Percentiles rank a stretch among this genome's conserved stretches.
Evolutionary conservation across 2,797 vertebrate species (phyloP).

Genomic region (Phylloscopus collybita): DNA sequence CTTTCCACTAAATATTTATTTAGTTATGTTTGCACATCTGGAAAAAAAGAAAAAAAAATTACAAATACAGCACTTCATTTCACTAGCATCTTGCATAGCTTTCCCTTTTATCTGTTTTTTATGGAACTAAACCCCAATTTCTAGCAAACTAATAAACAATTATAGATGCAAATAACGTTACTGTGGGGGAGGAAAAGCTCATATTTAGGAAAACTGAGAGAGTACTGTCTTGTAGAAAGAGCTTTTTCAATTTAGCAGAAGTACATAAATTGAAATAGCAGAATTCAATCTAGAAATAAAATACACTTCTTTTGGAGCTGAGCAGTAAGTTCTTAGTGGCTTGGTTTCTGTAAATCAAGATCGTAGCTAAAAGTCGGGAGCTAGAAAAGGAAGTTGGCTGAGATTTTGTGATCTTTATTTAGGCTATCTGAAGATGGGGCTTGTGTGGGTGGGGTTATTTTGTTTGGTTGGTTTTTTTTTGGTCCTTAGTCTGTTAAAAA

Average conservation of each 20-base stretch:
- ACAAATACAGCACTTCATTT: neutral
- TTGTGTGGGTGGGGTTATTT: neutral
- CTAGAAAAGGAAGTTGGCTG: neutral
- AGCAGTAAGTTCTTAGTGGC: neutral
- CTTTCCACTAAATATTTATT: slow-evolving; percentile 35
- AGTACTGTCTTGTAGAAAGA: neutral
- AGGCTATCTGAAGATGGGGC: neutral
- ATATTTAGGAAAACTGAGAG: neutral
- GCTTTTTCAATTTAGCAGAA: neutral
- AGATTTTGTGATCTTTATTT: neutral
- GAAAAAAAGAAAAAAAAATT: neutral
- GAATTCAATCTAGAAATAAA: neutral
- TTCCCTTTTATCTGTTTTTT: neutral
- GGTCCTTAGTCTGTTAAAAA: neutral
- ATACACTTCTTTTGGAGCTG: neutral
- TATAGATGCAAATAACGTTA: neutral
- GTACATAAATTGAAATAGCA: neutral
- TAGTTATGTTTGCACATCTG: slow-evolving; percentile 26
- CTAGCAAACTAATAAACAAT: neutral
- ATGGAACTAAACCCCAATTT: neutral
- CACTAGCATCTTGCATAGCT: neutral
- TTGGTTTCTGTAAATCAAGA: neutral
- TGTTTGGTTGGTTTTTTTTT: neutral
- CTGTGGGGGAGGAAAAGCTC: neutral
- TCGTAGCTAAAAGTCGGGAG: neutral